phyloP scores from a whole-genome alignment of 2,888 invertebrate species.

The Perizoma flavofasciatum region DNA sequence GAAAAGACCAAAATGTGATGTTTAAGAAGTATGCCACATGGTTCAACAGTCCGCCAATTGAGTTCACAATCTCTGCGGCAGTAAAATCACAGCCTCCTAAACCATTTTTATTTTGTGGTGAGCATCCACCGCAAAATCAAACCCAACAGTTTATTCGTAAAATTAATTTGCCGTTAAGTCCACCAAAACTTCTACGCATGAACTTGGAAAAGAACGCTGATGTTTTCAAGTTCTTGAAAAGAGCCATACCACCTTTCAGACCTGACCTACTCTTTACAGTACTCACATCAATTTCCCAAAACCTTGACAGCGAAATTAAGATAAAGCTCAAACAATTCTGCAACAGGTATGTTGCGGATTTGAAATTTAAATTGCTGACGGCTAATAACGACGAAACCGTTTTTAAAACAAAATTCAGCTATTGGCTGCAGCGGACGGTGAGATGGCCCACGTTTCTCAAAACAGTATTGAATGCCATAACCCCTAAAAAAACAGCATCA shows the following conservation, averaged over 20 bases:
- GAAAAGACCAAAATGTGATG: not conserved
- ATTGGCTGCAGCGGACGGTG: slow-evolving; percentile 1
- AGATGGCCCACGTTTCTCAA: slow-evolving; percentile 8
- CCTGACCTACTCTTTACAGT: not conserved
- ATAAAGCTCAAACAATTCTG: slow-evolving; percentile 1
- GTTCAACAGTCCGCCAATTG: not conserved
- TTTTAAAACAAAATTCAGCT: slow-evolving; percentile 5
- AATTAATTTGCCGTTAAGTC: too few relatives aligned
- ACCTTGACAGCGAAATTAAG: not conserved
- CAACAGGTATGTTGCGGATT: slow-evolving; percentile 3
- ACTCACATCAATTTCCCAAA: not conserved
- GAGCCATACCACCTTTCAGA: slow-evolving; percentile 1
- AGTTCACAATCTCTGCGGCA: not conserved
- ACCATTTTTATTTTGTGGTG: not conserved
- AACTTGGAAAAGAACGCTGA: slow-evolving; percentile 8
- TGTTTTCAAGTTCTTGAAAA: slow-evolving; percentile 9
- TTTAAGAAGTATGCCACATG: not conserved
- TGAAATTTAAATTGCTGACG: slow-evolving; percentile 11
- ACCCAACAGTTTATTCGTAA: not conserved
- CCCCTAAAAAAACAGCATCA: not conserved
- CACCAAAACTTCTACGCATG: not conserved
- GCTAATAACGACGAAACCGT: not conserved
- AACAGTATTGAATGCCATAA: not conserved
- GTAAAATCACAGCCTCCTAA: too few relatives aligned
- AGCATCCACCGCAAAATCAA: not conserved